These are phyloP conservation scores for Anastrepha ludens DNA, from an alignment of 1,140 invertebrate genomes.

Conservation along the genomic window DNA sequence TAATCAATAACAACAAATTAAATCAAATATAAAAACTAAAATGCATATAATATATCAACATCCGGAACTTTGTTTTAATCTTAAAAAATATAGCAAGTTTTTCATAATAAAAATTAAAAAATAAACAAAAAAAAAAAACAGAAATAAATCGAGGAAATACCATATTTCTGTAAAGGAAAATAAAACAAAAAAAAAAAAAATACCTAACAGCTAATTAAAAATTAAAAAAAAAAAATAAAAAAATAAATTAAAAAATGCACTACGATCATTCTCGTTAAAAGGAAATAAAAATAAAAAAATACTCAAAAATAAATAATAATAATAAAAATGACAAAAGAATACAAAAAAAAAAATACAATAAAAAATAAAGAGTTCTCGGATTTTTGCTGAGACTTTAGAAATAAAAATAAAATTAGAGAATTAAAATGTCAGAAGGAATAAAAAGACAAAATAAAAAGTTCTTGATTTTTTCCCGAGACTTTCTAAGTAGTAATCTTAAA, in stretches of 20 bases:
- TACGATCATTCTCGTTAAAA: background rate
- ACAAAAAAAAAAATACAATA: background rate
- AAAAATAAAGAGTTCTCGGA: background rate
- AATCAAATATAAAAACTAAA: no score
- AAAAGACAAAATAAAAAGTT: no score
- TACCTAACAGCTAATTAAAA: background rate
- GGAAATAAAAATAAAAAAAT: background rate
- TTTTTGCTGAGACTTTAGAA: background rate
- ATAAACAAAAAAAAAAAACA: no score
- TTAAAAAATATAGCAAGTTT: no score
- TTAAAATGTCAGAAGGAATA: no score
- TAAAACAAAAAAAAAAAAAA: constrained; percentile 3
- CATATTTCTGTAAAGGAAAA: background rate
- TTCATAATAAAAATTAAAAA: no score
- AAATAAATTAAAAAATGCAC: background rate
- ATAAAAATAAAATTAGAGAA: no score
- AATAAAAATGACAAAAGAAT: background rate
- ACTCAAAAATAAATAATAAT: background rate
- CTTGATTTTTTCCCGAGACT: background rate
- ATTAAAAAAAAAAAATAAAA: background rate
- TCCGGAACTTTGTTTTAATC: no score
- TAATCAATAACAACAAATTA: no score
- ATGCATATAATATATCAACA: no score
- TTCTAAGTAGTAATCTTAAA: background rate
- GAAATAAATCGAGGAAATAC: no score